These are phyloP conservation scores for Platyscapa corneri DNA, from an alignment of 1,140 invertebrate genomes.

Conservation along the genomic window DNA sequence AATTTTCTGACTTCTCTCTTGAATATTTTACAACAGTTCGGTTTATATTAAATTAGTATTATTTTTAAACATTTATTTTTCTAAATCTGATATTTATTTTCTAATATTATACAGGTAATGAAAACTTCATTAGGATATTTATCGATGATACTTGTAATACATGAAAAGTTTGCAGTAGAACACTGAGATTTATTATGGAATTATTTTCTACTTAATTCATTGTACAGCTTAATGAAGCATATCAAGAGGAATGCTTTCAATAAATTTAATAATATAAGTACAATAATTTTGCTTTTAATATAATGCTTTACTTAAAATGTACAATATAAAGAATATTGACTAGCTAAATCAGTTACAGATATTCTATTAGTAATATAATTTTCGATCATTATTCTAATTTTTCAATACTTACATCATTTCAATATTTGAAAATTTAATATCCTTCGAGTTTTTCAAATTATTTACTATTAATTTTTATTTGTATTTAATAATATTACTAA, in stretches of 20 bases:
- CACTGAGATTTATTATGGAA: not conserved
- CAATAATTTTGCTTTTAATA: too few species aligned
- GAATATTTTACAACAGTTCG: slow-evolving; percentile 70
- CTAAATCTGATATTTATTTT: not conserved
- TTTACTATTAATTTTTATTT: too few species aligned
- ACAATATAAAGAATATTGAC: too few species aligned
- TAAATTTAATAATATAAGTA: too few species aligned
- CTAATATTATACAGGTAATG: slow-evolving; percentile 65
- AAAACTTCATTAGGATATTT: slow-evolving; percentile 73
- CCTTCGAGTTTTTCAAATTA: too few species aligned
- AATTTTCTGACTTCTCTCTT: slow-evolving; percentile 70
- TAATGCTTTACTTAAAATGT: too few species aligned
- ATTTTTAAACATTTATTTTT: not conserved
- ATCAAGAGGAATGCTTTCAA: not conserved
- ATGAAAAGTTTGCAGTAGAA: slow-evolving; percentile 29
- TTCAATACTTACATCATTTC: too few species aligned
- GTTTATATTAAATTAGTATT: slow-evolving; percentile 55
- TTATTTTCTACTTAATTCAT: not conserved
- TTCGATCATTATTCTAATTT: too few species aligned
- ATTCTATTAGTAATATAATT: too few species aligned
- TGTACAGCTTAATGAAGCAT: not conserved
- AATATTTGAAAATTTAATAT: too few species aligned
- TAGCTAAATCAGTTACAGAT: too few species aligned
- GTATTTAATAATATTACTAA: too few species aligned
- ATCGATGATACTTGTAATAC: slow-evolving; percentile 63